Evolutionary conservation across 2,113 vertebrate genomes (phyloP).

Genomic region (Perca fluviatilis): DNA sequence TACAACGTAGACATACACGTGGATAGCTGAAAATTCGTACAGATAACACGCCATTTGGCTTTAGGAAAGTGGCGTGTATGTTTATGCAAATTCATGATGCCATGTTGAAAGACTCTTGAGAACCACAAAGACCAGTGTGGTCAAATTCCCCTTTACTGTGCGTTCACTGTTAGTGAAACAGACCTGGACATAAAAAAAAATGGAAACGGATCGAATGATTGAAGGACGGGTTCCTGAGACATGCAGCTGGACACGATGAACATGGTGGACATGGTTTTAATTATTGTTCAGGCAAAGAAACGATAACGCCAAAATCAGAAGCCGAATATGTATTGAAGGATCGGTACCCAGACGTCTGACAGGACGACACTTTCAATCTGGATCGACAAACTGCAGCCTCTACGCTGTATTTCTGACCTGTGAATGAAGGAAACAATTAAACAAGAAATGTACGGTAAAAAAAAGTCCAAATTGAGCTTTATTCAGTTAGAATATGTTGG

Average conservation of each 20-base stretch:
- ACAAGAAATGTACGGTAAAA: background rate
- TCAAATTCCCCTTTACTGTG: background rate
- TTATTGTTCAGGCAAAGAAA: background rate
- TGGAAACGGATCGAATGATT: background rate
- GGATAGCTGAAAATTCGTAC: too few relatives aligned
- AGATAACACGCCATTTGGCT: too few relatives aligned
- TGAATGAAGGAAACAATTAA: slow-evolving; percentile 2
- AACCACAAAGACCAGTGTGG: too few relatives aligned
- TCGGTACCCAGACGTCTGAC: too few relatives aligned
- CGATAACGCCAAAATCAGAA: too few relatives aligned
- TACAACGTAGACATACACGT: too few relatives aligned
- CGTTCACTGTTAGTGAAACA: background rate
- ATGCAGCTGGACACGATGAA: background rate
- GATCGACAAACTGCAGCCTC: background rate
- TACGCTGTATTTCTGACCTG: background rate
- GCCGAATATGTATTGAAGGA: too few relatives aligned
- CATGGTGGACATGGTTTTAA: background rate
- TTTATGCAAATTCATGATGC: too few relatives aligned
- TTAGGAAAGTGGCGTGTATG: too few relatives aligned
- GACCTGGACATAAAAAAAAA: slow-evolving; percentile 3
- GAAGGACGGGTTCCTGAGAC: background rate
- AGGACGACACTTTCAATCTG: slow-evolving; percentile 8
- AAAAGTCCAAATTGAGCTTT: fast-evolving
- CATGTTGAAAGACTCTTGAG: too few relatives aligned
- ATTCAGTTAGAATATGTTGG: background rate